Conservation (phyloP, 2,113 vertebrate species). For the Xenus cinereus region DNA sequence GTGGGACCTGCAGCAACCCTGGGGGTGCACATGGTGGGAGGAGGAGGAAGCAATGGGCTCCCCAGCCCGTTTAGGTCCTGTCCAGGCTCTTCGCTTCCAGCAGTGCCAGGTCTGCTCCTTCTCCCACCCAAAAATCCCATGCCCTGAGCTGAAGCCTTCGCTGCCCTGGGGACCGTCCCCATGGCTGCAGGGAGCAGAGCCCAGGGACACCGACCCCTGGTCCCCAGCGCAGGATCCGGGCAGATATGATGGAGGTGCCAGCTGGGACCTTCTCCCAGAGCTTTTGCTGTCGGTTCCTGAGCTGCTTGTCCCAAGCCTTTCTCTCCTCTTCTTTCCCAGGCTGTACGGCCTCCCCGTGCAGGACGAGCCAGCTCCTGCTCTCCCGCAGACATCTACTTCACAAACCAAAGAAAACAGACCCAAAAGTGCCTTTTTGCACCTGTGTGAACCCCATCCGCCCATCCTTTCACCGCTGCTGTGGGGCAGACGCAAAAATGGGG, state of each 20-base stretch:
- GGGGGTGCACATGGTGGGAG: background rate
- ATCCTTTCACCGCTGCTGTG: fast-evolving
- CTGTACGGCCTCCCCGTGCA: fast-evolving
- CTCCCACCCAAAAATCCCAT: background rate
- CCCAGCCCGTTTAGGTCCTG: background rate
- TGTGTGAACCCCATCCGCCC: fast-evolving
- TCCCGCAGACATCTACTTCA: fast-evolving
- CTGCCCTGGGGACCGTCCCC: background rate
- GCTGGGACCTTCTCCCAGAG: background rate
- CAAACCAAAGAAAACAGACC: background rate
- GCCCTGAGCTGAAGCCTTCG: background rate
- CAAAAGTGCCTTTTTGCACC: background rate
- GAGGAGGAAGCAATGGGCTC: background rate
- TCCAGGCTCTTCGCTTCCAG: background rate
- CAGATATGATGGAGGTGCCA: fast-evolving
- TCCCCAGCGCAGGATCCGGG: fast-evolving
- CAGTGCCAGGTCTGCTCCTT: background rate
- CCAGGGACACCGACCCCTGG: fast-evolving
- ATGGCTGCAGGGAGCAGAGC: background rate
- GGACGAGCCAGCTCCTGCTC: background rate
- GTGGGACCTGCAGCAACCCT: background rate
- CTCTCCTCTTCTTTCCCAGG: background rate
- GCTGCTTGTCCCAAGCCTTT: background rate
- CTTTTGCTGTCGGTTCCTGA: fast-evolving
- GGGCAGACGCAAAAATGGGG: fast-evolving